Base-by-base conservation (phyloP, 2,797 vertebrate genomes). In the Enteromius radiatus region DNA sequence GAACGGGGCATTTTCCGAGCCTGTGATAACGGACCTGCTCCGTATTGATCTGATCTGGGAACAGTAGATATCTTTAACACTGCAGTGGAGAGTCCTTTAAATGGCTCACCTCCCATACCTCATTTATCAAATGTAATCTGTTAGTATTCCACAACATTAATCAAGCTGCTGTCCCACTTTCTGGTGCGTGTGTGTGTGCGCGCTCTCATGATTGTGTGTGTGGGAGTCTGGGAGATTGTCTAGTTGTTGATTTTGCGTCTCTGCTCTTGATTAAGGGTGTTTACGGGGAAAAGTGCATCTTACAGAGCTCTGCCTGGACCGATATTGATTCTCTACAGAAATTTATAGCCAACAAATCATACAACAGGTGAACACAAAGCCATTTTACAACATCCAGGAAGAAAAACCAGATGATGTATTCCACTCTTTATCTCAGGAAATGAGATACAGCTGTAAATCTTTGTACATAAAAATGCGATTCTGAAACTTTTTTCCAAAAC, bases 111-210 rank as follows among this genome's bases (percentile, higher is more conserved):
- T 59, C 36, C 81, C 80, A 45, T 84, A 61, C 59, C 85, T 87
- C 84, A 80, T 86, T 86, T 82, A 80, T 86, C 86, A 88, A 84
- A 85, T 63, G 69, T 85, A 85, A 81, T 87, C 52, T 75, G 85
- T 80, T 89, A 83, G 81, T 79, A 86, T 75, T 78, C 79, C 61
- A 67, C 70, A 73, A 71, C 86, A 88, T 88, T 87, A 87, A 88
- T 89, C 87, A 88, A 81, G 28, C 54, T 19, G 69, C 87, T 77
- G 81, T 76, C 76, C 84, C 78, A 84, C 70, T 87, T 88, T 88
- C 67, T 26, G 41, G 47, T 63, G 79, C 59, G 31, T 71, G 71
- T 36, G 68, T 49, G 41, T 59, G n/a, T 28, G 41, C 54, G 64
- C 71, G 28, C 26, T 45, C 54, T 59, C 36, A 41, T 74, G 70